Percentiles rank a stretch among this genome's conserved stretches.
Evolutionary conservation across 2,797 vertebrate genomes (phyloP).

Genomic region (Mycteria americana): DNA sequence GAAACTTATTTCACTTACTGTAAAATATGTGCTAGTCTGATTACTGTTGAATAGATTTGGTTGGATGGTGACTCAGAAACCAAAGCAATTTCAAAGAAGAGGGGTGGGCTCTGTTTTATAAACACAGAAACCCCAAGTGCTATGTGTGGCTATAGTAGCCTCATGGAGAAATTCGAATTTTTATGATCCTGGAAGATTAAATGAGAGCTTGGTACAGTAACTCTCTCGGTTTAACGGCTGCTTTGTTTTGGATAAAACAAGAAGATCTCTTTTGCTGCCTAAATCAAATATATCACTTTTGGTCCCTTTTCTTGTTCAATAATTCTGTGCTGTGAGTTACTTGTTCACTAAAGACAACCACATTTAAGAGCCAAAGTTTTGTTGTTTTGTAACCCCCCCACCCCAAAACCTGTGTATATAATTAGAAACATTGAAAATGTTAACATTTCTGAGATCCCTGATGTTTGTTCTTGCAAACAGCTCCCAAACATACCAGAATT

Average conservation of each 20-base stretch:
- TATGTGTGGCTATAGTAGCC: not conserved
- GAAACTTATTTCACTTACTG: not conserved
- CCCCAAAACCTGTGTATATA: not conserved
- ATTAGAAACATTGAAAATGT: not conserved
- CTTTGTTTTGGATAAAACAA: not conserved
- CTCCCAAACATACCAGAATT: slow-evolving; percentile 4
- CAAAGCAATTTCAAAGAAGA: slow-evolving; percentile 2
- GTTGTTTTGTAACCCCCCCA: not conserved
- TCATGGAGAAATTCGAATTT: not conserved
- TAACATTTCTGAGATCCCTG: not conserved
- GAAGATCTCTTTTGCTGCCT: not conserved
- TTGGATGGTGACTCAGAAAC: not conserved
- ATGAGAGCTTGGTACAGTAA: not conserved
- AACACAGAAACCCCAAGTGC: not conserved
- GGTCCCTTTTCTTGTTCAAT: not conserved
- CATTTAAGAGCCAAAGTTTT: not conserved
- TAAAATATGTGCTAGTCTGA: not conserved
- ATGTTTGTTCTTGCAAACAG: not conserved
- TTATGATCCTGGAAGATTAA: slow-evolving; percentile 4
- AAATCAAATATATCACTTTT: not conserved
- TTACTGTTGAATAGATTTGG: not conserved
- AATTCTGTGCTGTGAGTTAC: not conserved
- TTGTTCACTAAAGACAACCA: not conserved
- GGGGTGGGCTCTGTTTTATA: not conserved
- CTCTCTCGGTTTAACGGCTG: not conserved